Percentiles rank a stretch among this genome's conserved stretches.
phyloP scores from a whole-genome alignment of 2,113 vertebrate species.

The Cichladusa arquata region DNA sequence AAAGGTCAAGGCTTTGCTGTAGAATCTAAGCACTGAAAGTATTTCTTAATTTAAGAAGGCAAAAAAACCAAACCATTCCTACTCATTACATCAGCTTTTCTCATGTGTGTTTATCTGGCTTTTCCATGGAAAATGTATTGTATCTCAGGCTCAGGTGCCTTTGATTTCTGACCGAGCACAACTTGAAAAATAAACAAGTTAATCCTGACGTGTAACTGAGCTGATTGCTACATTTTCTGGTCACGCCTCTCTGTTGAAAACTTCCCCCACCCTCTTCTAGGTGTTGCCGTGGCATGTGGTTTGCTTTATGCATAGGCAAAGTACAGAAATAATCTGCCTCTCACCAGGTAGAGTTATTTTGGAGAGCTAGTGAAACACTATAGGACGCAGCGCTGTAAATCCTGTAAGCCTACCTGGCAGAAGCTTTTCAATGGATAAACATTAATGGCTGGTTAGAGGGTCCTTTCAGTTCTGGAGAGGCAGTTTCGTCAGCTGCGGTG shows the following conservation, averaged over 20 bases:
- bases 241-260: conserved; percentile 70
- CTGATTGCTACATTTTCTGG: conserved; percentile 59
- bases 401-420: background rate
- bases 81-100: background rate
- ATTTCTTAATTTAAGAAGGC: background rate
- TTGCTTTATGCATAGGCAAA: conserved; percentile 37
- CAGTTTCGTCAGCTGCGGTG: background rate
- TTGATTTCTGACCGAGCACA: background rate
- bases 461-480: background rate
- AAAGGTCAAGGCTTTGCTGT: background rate
- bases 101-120: background rate
- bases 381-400: conserved; percentile 5
- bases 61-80: background rate
- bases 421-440: background rate
- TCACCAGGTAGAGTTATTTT: conserved; percentile 30
- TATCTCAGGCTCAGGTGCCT: background rate
- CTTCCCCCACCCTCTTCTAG: conserved; percentile 72
- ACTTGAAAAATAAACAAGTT: conserved; percentile 61
- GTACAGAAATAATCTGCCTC: conserved; percentile 26
- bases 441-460: conserved; percentile 1
- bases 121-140: background rate
- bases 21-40: background rate
- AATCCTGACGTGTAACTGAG: conserved; percentile 45
- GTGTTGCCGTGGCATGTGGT: conserved; percentile 69
- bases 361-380: conserved; percentile 26